Base-by-base conservation (phyloP, 2,797 vertebrate genomes). In the Dromococcyx pavoninus region DNA sequence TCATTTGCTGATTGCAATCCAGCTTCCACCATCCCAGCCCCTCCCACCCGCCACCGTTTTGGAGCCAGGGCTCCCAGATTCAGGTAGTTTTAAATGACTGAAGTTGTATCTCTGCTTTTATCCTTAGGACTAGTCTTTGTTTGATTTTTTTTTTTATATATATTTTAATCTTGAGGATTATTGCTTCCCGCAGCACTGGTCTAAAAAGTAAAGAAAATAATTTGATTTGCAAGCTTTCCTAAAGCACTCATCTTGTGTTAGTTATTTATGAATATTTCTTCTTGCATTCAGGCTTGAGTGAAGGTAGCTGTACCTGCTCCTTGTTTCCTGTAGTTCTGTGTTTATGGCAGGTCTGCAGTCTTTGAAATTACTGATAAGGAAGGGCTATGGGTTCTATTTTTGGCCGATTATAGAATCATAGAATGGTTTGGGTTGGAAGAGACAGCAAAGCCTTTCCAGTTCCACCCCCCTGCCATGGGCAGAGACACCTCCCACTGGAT, bases 161-260 rank as follows among this genome's bases (percentile, higher is more conserved):
- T 37, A 67, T 89, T 94, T 94, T 96, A 96, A 95, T 95, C 94
- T 91, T 81, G 76, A 70, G 94, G 94, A 96, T 97, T 95, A 97
- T 76, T 81, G 82, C 82, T 91, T 95, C 94, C 91, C 94, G 77
- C 73, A 76, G 93, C 0, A 9, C 67, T 96, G 95, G 96, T 96
- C 95, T 97, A 96, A 96, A 92, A 96, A 94, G 58, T 84, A 89
- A 95, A 92, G 94, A 83, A 94, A 97, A 93, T 88, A 74, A 97
- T 96, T 96, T 95, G 58, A 91, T 91, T 92, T 90, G 51, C 64
- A 81, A 62, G 75, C 87, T 69, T 64, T 81, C 62, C 39, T 46
- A 92, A 95, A 95, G 86, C 69, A 70, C 23, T 5, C 61, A 44
- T 87, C 80, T 89, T 65, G 27, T 32, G 39, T 60, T 77, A 64